These are phyloP conservation scores for Corvus hawaiiensis DNA, from an alignment of 2,113 vertebrate species.

Conservation along the genomic window DNA sequence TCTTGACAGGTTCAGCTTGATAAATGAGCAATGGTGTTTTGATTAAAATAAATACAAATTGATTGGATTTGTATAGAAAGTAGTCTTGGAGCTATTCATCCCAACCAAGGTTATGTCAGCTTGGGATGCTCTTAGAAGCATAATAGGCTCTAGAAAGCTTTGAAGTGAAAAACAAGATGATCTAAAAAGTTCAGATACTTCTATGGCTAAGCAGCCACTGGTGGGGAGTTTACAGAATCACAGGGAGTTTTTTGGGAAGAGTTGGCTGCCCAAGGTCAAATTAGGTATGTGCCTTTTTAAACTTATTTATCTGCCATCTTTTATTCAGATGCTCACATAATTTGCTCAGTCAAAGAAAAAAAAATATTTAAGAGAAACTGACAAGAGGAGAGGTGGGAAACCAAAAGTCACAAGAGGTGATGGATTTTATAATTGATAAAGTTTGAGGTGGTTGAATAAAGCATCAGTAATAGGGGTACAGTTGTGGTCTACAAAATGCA, in stretches of 20 bases:
- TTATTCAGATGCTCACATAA: neutral
- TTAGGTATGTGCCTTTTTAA: neutral
- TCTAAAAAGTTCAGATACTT: neutral
- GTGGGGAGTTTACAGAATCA: neutral
- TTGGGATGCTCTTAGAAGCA: neutral
- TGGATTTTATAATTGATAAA: neutral
- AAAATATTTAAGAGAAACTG: neutral
- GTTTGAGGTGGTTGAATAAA: neutral
- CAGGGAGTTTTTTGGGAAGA: fast-evolving
- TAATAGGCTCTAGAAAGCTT: neutral
- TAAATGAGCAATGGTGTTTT: neutral
- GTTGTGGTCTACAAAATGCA: neutral
- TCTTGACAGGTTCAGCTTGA: neutral
- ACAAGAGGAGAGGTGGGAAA: neutral
- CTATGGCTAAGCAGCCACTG: neutral
- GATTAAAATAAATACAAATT: neutral
- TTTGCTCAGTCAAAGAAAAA: neutral
- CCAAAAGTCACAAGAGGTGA: neutral
- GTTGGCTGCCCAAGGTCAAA: neutral
- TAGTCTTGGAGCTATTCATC: neutral
- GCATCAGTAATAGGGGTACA: neutral
- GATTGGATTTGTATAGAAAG: neutral
- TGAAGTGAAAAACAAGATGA: neutral
- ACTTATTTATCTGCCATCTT: neutral
- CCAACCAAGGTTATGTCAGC: neutral